phyloP scores from a whole-genome alignment of 2,113 vertebrate species.

The Alligator sinensis region DNA sequence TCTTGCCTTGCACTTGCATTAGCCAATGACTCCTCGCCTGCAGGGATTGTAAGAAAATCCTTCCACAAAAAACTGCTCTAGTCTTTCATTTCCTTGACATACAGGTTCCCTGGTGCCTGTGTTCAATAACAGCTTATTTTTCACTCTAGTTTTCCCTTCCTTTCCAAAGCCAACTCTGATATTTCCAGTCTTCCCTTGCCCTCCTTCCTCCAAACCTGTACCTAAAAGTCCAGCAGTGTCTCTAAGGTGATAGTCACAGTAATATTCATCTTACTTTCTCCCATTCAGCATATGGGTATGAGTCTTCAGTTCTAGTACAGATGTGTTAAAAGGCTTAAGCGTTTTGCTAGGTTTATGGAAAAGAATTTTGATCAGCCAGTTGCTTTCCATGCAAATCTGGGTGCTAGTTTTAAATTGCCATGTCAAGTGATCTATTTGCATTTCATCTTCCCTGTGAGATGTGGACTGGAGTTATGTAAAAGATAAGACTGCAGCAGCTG shows the following conservation, averaged over 20 bases:
- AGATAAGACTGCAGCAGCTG: not conserved
- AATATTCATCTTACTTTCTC: not conserved
- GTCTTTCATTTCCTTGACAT: not conserved
- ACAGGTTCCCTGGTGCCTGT: not conserved
- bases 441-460: not conserved
- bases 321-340: not conserved
- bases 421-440: conserved; percentile 48
- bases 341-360: not conserved
- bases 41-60: not conserved
- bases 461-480: not conserved
- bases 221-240: accelerated
- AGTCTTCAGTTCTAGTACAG: not conserved
- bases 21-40: not conserved
- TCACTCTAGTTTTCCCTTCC: not conserved
- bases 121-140: not conserved
- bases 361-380: not conserved
- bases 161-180: not conserved
- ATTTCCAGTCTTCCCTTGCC: not conserved
- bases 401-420: not conserved
- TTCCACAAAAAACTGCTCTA: not conserved
- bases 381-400: conserved; percentile 55
- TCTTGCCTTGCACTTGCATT: not conserved
- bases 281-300: not conserved
- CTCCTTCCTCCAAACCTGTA: not conserved
- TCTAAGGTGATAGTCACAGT: not conserved